Conservation (phyloP, 1,140 invertebrate species). For the Aphaenogaster rudis region DNA sequence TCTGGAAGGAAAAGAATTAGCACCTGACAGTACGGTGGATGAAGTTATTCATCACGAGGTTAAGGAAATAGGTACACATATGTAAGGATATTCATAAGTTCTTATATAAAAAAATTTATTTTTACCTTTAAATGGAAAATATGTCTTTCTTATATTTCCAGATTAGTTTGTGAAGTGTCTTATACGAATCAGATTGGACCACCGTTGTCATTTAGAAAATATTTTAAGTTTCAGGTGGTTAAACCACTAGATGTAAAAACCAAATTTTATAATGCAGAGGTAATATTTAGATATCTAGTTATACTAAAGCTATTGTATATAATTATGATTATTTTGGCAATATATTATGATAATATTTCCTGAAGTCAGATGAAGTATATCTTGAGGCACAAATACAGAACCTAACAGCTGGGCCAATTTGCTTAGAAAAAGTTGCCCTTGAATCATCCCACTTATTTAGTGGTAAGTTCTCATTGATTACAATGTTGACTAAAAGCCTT, state of each 20-base stretch:
- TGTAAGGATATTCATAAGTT: conserved; percentile 88
- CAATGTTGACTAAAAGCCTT: neutral
- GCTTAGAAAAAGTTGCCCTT: conserved; percentile 96
- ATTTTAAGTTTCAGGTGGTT: conserved; percentile 99
- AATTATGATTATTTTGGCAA: neutral
- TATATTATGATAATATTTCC: conserved; percentile 23
- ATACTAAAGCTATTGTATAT: neutral
- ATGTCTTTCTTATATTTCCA: conserved; percentile 85
- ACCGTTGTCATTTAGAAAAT: conserved; percentile 95
- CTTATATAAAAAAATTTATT: neutral
- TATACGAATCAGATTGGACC: conserved; percentile 92
- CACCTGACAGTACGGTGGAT: conserved; percentile 95
- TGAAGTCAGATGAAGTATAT: conserved; percentile 97
- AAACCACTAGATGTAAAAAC: conserved; percentile 99
- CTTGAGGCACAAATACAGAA: conserved; percentile 99
- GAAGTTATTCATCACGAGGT: conserved; percentile 99
- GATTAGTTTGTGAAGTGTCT: conserved; percentile 97
- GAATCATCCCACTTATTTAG: conserved; percentile 96
- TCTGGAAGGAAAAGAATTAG: conserved; percentile 89
- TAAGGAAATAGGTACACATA: conserved; percentile 98
- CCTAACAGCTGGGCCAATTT: conserved; percentile 95
- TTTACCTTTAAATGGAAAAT: neutral
- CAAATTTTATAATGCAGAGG: conserved; percentile 98
- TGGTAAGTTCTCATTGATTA: conserved; percentile 83
- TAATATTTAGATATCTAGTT: conserved; percentile 79